phyloP scores from a whole-genome alignment of 2,888 invertebrate genomes.

The Nomada lathburiana region DNA sequence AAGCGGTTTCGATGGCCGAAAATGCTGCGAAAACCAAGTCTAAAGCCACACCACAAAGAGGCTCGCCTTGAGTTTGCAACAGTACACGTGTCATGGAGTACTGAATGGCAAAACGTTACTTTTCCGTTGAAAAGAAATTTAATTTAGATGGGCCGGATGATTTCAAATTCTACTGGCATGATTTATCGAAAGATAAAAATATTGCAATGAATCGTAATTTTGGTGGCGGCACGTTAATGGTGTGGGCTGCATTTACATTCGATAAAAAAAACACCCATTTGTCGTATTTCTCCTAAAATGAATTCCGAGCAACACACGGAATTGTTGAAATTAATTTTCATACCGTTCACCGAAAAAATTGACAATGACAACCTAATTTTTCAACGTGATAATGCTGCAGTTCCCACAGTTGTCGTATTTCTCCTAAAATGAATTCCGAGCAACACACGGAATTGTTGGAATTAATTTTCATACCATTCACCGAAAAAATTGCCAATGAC shows the following conservation, averaged over 20 bases:
- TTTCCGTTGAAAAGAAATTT: background rate
- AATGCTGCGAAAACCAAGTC: too few relatives aligned
- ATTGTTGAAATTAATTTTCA: too few relatives aligned
- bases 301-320: background rate
- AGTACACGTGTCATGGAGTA: too few relatives aligned
- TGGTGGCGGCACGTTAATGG: background rate
- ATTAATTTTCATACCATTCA: too few relatives aligned
- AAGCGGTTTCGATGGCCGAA: too few relatives aligned
- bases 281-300: background rate
- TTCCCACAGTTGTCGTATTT: background rate
- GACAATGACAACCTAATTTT: slow-evolving; percentile 3
- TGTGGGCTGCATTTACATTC: background rate
- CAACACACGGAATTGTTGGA: too few relatives aligned
- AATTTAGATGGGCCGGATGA: background rate
- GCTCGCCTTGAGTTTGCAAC: too few relatives aligned
- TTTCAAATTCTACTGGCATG: background rate
- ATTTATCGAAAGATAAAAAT: background rate
- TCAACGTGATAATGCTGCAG: slow-evolving; percentile 20
- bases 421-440: background rate
- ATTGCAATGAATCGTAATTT: background rate
- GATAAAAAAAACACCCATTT: background rate
- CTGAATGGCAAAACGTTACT: too few relatives aligned
- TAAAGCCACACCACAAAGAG: too few relatives aligned
- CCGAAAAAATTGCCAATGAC: too few relatives aligned
- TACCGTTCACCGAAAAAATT: too few relatives aligned